These are phyloP conservation scores for Trachythela sp. DNA, from an alignment of 64 coral and sea anemone genomes.

Conservation along the genomic window DNA sequence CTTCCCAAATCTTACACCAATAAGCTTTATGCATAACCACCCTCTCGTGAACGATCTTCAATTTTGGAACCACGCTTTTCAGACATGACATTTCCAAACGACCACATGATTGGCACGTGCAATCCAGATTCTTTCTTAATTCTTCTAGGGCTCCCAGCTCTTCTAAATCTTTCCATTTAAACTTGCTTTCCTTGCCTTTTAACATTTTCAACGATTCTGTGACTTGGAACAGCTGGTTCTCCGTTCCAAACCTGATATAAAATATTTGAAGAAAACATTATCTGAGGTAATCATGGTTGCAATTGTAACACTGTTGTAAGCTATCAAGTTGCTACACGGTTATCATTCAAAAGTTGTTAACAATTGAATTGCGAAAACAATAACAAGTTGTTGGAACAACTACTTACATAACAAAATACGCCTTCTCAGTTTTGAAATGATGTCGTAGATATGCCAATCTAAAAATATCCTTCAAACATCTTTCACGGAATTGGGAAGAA, in stretches of 20 bases:
- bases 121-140: background rate
- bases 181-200: background rate
- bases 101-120: background rate
- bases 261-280: background rate
- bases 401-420: background rate
- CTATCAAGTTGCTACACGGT: too few species aligned
- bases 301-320: too few species aligned
- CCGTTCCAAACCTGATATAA: background rate
- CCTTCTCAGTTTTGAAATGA: background rate
- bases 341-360: too few species aligned
- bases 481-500: background rate
- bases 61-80: background rate
- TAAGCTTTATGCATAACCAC: background rate
- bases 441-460: background rate
- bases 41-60: background rate
- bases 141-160: background rate
- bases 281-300: too few species aligned
- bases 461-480: background rate
- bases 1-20: background rate
- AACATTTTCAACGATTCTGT: background rate
- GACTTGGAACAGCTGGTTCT: background rate
- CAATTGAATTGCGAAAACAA: too few species aligned
- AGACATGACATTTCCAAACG: constrained; percentile 1
- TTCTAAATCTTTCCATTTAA: background rate
- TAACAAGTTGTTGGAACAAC: too few species aligned